A percentile compares a stretch with the other conserved stretches of the same genome.
These are phyloP conservation scores for Nomada flava DNA, from an alignment of 2,888 invertebrate species.

Conservation along the genomic window DNA sequence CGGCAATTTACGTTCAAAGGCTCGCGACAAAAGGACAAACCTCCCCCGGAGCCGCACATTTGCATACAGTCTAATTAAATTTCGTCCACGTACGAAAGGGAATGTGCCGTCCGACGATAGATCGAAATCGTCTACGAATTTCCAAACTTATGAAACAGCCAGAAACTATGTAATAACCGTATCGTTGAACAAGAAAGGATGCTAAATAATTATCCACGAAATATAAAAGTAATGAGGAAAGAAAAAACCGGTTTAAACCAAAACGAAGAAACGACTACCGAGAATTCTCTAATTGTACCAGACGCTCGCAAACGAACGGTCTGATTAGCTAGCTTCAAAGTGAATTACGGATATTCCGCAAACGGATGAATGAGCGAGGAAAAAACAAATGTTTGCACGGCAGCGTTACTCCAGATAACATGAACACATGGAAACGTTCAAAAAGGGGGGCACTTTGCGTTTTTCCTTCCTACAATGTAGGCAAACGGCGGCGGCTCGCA, in stretches of 20 bases:
- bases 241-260: too few relatives aligned
- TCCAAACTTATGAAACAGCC: neutral
- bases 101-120: neutral
- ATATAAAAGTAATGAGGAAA: too few relatives aligned
- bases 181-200: too few relatives aligned
- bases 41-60: slow-evolving; percentile 17
- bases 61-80: slow-evolving; percentile 54
- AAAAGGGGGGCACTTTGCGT: neutral
- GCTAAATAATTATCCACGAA: too few relatives aligned
- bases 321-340: too few relatives aligned
- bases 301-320: too few relatives aligned
- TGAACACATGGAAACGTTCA: neutral
- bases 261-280: too few relatives aligned
- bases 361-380: too few relatives aligned
- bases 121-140: neutral
- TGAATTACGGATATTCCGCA: too few relatives aligned
- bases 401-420: neutral
- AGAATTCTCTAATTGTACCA: too few relatives aligned
- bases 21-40: slow-evolving; percentile 35
- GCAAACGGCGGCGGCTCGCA: neutral
- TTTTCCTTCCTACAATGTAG: neutral
- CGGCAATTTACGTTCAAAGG: slow-evolving; percentile 47
- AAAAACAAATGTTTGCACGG: too few relatives aligned
- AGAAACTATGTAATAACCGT: too few relatives aligned
- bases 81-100: slow-evolving; percentile 19